Evolutionary conservation across 1,140 invertebrate genomes (phyloP), one percentile per base, ranked within the genome.

Genomic region (Hypothenemus hampei): DNA sequence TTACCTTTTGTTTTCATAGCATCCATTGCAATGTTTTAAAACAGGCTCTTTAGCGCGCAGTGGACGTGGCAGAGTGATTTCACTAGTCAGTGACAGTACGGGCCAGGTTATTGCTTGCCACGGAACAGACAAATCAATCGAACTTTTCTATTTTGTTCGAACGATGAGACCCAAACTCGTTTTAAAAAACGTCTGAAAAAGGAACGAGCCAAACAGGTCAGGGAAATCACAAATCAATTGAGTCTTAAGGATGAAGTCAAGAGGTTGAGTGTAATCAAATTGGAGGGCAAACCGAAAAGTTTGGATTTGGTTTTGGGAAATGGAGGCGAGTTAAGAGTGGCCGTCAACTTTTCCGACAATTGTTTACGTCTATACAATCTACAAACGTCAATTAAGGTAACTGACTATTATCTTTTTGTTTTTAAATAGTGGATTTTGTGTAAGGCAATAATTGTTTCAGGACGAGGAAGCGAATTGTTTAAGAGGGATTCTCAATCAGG

Each of bases 71-170:
- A 76, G 90, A 61, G 81, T 89, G 3, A 76, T 84, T 2, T 81
- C 81, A 3, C 72, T 91, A 53, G 70, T 73, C 10, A 73, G 78
- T 24, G 87, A 92, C 70, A 67, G 71, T 5, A 79, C 81, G 37
- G 78, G 84, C 57, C 78, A 77, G 61, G 66, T 94, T 13, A 64
- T 98, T 0, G 82, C 81, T 6, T 93, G 90, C 73, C 85, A 93
- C 71, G 91, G 93, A 3, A 85, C 78, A 19, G 89, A 93, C 62
- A 81, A 82, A 54, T 72, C 78, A 7, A 71, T 97, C 8, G 95
- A 98, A 74, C 69, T 93, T 23, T 98, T 94, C 70, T 75, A 81
- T 39, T 98, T 56, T 81, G 85, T 60, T 73, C 80, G 1, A 79
- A 89, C 11, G 83, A 86, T 31, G 86, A 94, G 69, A 79, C 89